Evolutionary conservation across 2,113 vertebrate genomes (phyloP).

Genomic region (Chrysochloris asiatica): DNA sequence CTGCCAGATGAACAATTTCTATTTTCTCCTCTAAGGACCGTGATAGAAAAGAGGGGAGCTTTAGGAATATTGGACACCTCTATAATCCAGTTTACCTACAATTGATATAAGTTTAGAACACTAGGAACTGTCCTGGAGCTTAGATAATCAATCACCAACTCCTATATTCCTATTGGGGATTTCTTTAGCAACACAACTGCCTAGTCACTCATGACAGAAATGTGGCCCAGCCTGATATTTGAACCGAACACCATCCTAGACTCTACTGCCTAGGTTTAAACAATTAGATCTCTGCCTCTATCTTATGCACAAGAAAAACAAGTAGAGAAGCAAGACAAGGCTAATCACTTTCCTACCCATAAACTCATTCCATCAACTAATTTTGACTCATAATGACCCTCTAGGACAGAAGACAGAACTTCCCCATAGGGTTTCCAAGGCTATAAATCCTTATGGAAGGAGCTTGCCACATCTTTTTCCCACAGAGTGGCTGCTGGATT

Average conservation of each 20-base stretch:
- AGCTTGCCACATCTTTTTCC: not conserved
- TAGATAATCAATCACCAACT: not conserved
- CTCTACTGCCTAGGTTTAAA: not conserved
- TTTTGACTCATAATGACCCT: not conserved
- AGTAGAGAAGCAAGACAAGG: constrained; percentile 4
- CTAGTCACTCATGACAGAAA: constrained; percentile 24
- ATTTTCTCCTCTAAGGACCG: constrained; percentile 26
- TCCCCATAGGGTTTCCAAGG: not conserved
- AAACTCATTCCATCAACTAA: not conserved
- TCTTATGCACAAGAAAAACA: not conserved
- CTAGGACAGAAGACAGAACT: not conserved
- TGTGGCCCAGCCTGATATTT: constrained; percentile 27
- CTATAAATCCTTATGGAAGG: not conserved
- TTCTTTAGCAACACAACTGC: constrained; percentile 19
- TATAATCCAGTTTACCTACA: not conserved
- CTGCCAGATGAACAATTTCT: constrained; percentile 59
- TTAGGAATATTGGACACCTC: not conserved
- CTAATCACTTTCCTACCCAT: not conserved
- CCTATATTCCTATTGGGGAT: not conserved
- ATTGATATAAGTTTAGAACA: not conserved
- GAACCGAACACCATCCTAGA: constrained; percentile 28
- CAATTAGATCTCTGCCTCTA: not conserved
- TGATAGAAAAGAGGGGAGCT: constrained; percentile 18
- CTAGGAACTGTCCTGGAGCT: constrained; percentile 27
- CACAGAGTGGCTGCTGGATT: not conserved